Evolutionary conservation across 2,797 vertebrate genomes (phyloP), one percentile per base, ranked within the genome.

Genomic region (Hirundo rustica): DNA sequence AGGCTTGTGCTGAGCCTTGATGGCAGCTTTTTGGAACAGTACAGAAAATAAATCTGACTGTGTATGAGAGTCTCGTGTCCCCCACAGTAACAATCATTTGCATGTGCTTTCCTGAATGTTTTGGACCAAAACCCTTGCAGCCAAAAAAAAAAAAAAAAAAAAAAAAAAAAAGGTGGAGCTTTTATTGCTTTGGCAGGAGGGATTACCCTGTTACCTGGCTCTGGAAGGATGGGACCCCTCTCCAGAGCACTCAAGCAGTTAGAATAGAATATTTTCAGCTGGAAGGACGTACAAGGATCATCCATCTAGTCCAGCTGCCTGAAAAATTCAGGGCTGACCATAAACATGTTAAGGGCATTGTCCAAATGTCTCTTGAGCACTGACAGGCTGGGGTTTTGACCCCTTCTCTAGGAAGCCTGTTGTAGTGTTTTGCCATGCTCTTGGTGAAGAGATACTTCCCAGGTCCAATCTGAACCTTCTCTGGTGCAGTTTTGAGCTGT

Each of bases 21-120:
- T 30, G 45, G 47, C 23, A 15, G 0, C 61, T 62, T 70, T 55
- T 78, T 21, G 50, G 27, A 92, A 10, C 26, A 22, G 25, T 34
- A 57, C 61, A 78, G 80, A 58, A 88, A 92, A 70, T 4, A 1
- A 58, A 65, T 68, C 53, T 1, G 3, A 16, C 51, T 78, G 38
- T 2, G 0, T 65, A 20, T 18, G 21, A 75, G 79, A 51, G 21
- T 51, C 34, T 82, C 0, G 0, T 19, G 15, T 74, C 57, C 65
- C 1, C 53, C 1, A 6, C 60, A 40, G 58, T 6, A 53, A 16
- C 67, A 38, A 20, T 70, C 7, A 12, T 27, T 57, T 82, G 38
- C 16, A 3, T 61, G 23, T 45, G 54, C 27, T 61, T 91, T 68
- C 38, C 25, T 23, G 38, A 20, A 38, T 50, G 36, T 47, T 55